Base-by-base conservation (phyloP, 2,113 vertebrate species). In the Struthidea cinerea region DNA sequence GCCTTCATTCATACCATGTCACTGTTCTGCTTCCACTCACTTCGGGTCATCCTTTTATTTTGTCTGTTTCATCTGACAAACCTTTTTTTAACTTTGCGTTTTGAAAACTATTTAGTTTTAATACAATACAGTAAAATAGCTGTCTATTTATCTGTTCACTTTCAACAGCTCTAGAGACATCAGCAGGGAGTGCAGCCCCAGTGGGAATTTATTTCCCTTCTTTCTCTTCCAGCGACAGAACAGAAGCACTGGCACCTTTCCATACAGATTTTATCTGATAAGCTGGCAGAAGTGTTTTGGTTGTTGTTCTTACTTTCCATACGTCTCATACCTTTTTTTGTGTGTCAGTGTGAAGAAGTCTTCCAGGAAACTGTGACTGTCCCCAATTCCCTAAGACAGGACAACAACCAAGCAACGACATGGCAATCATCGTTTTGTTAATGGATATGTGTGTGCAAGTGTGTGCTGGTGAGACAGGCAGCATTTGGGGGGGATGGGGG, bases 1-100 rank as follows among this genome's bases (percentile, higher is more conserved):
- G 42, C 39, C n/a, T 93, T 79, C 3, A 1, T 17, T 80, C 82
- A 47, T 44, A 50, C n/a, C 7, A 3, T 2, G 8, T 27, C 70
- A 46, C 9, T 2, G 0, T 37, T 44, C 46, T 69, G 59, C 24
- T 41, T 33, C 23, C 0, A 1, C 19, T 59, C 41, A 3, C 11
- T 79, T 33, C 46, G 61, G 16, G 6, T 27, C 9, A 5, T 35
- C n/a, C 6, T 30, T 13, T 3, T 37, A 13, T 7, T 61, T 53
- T 46, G 27, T 11, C 6, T 11, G 6, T 21, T 46, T 42, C 24
- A n/a, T 41, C 32, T 47, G 27, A 82, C 1, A 1, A 68, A 11
- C 6, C 8, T 24, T 16, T 53, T 42, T 28, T 63, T 2, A 1
- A 21, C 14, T 90, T 70, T 55, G 4, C 16, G 82, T 84, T 75